Evolutionary conservation across 2,113 vertebrate genomes (phyloP), one percentile per base, ranked within the genome.

Genomic region (Malurus melanocephalus): DNA sequence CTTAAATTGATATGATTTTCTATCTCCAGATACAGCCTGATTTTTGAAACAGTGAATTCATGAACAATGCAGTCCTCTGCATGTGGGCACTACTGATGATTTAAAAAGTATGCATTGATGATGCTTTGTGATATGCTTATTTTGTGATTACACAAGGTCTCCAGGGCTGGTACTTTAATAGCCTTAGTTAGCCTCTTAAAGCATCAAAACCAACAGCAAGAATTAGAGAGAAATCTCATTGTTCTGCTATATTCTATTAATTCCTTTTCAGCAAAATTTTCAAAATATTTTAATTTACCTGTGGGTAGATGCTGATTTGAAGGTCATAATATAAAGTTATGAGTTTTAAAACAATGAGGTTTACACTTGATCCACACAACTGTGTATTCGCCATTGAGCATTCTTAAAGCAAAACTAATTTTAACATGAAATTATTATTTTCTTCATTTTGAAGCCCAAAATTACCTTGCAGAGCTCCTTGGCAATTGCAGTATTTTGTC

Each of bases 341-440:
- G 6, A 30, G 9, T 19, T 81, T 87, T 24, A 60, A 74, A 90
- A 71, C 21, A 2, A 38, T 46, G 33, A 61, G 4, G 6, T 19
- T 74, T 85, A 33, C 23, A 60, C 19, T 45, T 67, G 40, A 59
- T 51, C 12, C 14, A 32, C 24, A 33, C 0, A 0, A 4, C 11
- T 76, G 5, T 55, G 22, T 65, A 43, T 57, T 68, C 43, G 53
- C 7, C 43, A 30, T 9, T 51, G 4, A 22, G 9, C 26, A 43
- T 82, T 33, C n/a, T 77, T 76, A 57, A 68, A 90, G 23, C 14
- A 69, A 84, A 72, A 30, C 6, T 42, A 28, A 64, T 51, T 55
- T 62, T 51, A 79, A 81, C 3, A 35, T 11, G 2, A 76, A 83
- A 71, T 67, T 26, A 59, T 24, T 20, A 33, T 56, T 82, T 75